Evolutionary conservation across 2,797 vertebrate species (phyloP).

Genomic region (Danio albolineatus): DNA sequence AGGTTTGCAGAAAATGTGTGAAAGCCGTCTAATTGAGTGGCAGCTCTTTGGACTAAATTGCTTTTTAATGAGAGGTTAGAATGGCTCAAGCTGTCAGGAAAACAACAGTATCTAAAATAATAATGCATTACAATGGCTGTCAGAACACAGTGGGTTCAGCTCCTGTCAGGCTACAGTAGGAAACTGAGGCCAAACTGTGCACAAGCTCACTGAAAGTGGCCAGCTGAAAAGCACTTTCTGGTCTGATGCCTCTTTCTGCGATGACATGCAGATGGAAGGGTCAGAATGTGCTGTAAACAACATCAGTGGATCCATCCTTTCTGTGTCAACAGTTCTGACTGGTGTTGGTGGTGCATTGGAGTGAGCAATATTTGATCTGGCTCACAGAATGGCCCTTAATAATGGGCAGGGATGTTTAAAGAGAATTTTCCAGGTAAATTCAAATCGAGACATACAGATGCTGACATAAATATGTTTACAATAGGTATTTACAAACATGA

Average conservation of each 20-base stretch:
- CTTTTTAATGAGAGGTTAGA: background rate
- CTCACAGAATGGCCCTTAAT: background rate
- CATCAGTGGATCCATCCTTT: background rate
- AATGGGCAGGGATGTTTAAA: background rate
- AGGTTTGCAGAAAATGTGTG: background rate
- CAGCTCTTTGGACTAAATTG: conserved; percentile 1
- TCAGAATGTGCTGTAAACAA: background rate
- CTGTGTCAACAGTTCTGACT: background rate
- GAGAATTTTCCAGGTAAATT: background rate
- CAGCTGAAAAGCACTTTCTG: background rate
- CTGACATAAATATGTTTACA: background rate
- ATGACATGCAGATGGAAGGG: background rate
- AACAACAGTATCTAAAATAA: background rate
- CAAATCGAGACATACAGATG: background rate
- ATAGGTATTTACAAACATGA: background rate
- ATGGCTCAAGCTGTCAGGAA: background rate
- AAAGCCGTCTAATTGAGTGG: conserved; percentile 1
- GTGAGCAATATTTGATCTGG: background rate
- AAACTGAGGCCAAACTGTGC: background rate
- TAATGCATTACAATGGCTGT: background rate
- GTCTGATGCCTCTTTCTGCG: background rate
- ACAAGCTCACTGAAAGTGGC: background rate
- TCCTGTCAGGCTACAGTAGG: background rate
- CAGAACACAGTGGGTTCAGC: background rate
- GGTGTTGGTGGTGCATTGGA: background rate